Base-by-base conservation (phyloP, 2,888 invertebrate genomes). In the Acronicta leporina region DNA sequence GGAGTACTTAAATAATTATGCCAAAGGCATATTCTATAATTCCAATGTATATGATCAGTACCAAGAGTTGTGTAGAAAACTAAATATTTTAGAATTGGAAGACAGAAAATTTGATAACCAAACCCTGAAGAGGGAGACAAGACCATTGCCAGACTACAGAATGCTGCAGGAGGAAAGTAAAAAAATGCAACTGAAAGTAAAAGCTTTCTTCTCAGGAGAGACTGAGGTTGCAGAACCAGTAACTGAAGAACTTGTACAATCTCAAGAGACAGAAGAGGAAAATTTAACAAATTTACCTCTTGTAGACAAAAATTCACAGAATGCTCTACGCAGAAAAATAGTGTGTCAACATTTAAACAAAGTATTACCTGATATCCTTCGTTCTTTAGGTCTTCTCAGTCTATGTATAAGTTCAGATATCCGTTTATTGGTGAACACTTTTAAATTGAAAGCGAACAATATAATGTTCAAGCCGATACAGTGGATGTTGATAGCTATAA, bases 391-490 rank as follows among this genome's bases (percentile, higher is more conserved):
- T 0, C 73, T 95, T 43, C 73, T 89, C 1, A 84, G 89, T 33
- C 75, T 89, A 38, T 87, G 93, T 13, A 85, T 95, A 25, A 91
- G 79, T 73, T 84, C 89, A 0, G 95, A 95, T 78, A 85, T 95
- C 0, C 85, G 92, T 38, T 79, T 91, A 48, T 88, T 97, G 51
- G 95, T 96, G 0, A 95, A 95, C 68, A 96, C 96, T 33, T 96
- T 97, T 79, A 95, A 95, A 68, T 90, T 97, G 48, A 95, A 95
- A 73, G 95, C 97, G 1, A 94, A 96, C 73, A 97, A 97, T 82
- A 96, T 97, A 35, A 95, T 96, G 80, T 96, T 97, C 79, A 96
- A 96, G 84, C 96, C 96, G 0, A 89, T 95, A 13, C 96, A 97
- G 77, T 97, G 97, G 97, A 96, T 95, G 62, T 88, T 97, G 27